Percentiles rank a stretch among this genome's conserved stretches.
phyloP scores from a whole-genome alignment of 2,888 invertebrate genomes.

The Smittia sp. region DNA sequence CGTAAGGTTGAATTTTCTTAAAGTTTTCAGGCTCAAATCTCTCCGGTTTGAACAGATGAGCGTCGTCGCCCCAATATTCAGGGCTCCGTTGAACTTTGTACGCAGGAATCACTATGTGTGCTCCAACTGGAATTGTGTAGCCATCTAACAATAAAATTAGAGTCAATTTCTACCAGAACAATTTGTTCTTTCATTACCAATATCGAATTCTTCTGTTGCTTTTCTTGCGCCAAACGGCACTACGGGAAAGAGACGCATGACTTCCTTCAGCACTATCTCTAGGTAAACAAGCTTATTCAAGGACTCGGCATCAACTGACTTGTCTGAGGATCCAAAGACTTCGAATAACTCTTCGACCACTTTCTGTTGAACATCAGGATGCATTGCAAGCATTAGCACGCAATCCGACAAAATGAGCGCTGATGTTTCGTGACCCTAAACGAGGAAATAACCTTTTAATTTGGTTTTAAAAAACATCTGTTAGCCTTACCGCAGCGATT shows the following conservation, averaged over 20 bases:
- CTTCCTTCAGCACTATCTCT: constrained; percentile 50
- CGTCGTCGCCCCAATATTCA: constrained; percentile 34
- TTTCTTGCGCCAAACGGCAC: background rate
- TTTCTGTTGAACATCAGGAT: constrained; percentile 48
- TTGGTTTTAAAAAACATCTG: background rate
- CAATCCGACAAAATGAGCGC: background rate
- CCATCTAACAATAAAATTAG: background rate
- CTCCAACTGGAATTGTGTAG: background rate
- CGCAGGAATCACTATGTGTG: constrained; percentile 6
- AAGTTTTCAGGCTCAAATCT: constrained; percentile 23
- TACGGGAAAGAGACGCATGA: constrained; percentile 49
- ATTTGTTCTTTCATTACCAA: constrained; percentile 9
- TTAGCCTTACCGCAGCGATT: background rate
- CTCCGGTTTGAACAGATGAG: constrained; percentile 12
- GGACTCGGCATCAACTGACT: constrained; percentile 47
- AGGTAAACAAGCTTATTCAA: constrained; percentile 49
- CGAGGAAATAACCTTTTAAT: background rate
- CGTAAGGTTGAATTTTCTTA: constrained; percentile 23
- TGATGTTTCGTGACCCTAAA: constrained; percentile 26
- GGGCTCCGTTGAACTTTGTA: background rate
- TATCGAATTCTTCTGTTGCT: background rate
- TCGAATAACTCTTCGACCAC: constrained; percentile 46
- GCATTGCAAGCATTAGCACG: constrained; percentile 49
- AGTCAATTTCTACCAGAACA: too few species aligned
- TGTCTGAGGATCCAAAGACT: constrained; percentile 43